Percentiles rank a stretch among this genome's conserved stretches.
These are phyloP conservation scores for Prunella strophiata DNA, from an alignment of 2,797 vertebrate species.

Conservation along the genomic window DNA sequence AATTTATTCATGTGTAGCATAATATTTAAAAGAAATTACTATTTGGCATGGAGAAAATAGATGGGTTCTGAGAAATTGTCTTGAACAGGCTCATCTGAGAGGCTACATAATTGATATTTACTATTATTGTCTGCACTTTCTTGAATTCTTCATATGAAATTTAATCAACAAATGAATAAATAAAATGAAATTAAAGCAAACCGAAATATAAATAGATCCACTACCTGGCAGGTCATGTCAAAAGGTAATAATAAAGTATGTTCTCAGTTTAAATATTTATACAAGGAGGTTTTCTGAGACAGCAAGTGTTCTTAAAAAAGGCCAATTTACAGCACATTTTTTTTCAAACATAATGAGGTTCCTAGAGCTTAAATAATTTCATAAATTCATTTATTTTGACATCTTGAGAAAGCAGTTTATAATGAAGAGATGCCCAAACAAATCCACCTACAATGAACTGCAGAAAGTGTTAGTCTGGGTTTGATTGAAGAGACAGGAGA, in stretches of 20 bases:
- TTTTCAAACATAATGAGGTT: not conserved
- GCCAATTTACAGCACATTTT: not conserved
- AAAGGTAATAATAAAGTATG: not conserved
- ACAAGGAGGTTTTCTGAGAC: not conserved
- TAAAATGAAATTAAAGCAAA: conserved; percentile 33
- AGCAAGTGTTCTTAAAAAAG: not conserved
- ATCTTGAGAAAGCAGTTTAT: not conserved
- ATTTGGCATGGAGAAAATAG: not conserved
- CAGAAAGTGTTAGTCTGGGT: not conserved
- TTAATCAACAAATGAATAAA: conserved; percentile 16
- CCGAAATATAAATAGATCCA: conserved; percentile 3
- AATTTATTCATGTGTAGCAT: conserved; percentile 23
- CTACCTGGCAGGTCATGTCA: conserved; percentile 3
- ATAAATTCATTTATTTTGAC: conserved; percentile 31
- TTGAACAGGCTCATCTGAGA: conserved; percentile 1
- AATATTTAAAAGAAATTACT: conserved; percentile 20
- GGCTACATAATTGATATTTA: conserved; percentile 26
- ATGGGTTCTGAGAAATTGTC: not conserved
- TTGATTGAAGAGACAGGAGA: not conserved
- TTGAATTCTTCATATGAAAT: conserved; percentile 26
- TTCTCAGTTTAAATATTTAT: conserved; percentile 54
- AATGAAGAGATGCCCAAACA: conserved; percentile 2
- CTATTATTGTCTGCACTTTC: not conserved
- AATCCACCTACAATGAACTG: not conserved
- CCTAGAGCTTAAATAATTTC: not conserved